Conservation (phyloP, 37 sponge, comb jelly and placozoan genomes). For the Corticium candelabrum region DNA sequence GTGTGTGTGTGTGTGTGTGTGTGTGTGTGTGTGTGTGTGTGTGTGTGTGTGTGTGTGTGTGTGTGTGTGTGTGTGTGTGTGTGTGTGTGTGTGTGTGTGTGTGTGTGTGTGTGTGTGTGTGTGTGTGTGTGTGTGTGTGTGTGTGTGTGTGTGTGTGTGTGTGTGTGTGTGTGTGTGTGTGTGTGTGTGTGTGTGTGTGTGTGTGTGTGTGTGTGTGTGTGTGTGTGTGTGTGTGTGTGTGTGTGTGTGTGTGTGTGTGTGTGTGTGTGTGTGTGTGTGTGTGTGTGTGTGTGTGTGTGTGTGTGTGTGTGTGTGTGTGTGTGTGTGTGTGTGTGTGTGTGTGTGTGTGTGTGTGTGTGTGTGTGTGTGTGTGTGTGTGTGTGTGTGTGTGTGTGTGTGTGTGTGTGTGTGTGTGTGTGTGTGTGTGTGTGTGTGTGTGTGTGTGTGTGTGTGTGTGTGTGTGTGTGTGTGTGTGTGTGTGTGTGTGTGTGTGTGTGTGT, state of each 20-base stretch:
- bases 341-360: constrained; percentile 5
- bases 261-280: constrained; percentile 5
- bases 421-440: constrained; percentile 5
- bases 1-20: constrained; percentile 28
- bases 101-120: constrained; percentile 5
- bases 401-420: constrained; percentile 5
- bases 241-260: constrained; percentile 5
- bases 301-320: constrained; percentile 5
- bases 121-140: constrained; percentile 5
- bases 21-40: constrained; percentile 28
- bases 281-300: constrained; percentile 5
- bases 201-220: constrained; percentile 5
- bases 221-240: constrained; percentile 5
- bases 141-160: constrained; percentile 5
- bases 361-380: constrained; percentile 5
- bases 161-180: constrained; percentile 5
- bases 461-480: constrained; percentile 5
- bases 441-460: constrained; percentile 5
- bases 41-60: constrained; percentile 28
- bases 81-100: constrained; percentile 13
- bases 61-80: constrained; percentile 28
- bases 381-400: constrained; percentile 5
- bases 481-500: not conserved
- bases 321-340: constrained; percentile 5
- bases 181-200: constrained; percentile 5